Evolutionary conservation across 2,797 vertebrate genomes (phyloP).

Genomic region (Babyrousa celebensis): DNA sequence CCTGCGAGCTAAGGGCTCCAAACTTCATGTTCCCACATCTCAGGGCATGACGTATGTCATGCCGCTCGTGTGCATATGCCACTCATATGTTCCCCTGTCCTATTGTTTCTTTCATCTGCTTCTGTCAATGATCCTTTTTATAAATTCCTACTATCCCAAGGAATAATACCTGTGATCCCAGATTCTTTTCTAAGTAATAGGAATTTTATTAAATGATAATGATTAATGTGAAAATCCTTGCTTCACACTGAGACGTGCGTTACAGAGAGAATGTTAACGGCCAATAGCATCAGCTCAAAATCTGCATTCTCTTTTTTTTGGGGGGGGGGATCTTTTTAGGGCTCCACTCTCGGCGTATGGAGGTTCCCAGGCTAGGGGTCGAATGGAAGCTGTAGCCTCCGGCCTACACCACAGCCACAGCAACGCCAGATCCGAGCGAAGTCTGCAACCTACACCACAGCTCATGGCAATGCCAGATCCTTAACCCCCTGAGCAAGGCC

Average conservation of each 20-base stretch:
- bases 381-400: no score
- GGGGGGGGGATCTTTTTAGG: no score
- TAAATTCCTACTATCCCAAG: neutral
- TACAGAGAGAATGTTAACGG: constrained; percentile 61
- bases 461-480: no score
- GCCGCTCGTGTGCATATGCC: neutral
- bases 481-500: no score
- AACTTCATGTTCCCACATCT: neutral
- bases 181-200: neutral
- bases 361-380: no score
- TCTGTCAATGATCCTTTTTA: neutral
- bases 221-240: constrained; percentile 48
- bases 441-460: no score
- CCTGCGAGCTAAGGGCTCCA: neutral
- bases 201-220: constrained; percentile 32
- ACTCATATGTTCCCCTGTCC: neutral
- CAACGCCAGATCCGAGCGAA: no score
- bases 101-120: neutral
- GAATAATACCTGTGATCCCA: neutral
- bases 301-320: no score
- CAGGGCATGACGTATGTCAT: neutral
- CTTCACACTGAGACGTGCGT: constrained; percentile 10
- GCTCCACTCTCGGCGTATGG: no score
- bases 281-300: neutral
- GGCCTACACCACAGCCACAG: no score